Evolutionary conservation across 1,140 invertebrate species (phyloP).

Genomic region (Samia ricini): DNA sequence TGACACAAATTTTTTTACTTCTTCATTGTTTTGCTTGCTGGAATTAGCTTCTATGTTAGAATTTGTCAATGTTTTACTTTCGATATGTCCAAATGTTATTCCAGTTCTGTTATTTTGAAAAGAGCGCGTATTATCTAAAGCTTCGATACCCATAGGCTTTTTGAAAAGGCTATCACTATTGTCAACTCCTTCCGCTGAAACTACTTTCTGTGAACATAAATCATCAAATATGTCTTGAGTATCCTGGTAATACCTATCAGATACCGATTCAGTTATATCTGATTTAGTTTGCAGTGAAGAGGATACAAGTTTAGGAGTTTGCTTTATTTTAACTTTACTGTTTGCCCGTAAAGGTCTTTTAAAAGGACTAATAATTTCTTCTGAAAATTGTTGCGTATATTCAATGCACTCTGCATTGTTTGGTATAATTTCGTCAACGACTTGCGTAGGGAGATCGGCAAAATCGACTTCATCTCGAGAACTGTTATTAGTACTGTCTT

Average conservation of each 20-base stretch:
- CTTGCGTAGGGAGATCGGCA: constrained; percentile 44
- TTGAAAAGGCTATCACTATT: neutral
- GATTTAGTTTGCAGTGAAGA: constrained; percentile 20
- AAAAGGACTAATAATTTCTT: constrained; percentile 33
- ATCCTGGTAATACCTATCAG: constrained; percentile 50
- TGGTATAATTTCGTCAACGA: constrained; percentile 23
- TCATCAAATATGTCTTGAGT: constrained; percentile 64
- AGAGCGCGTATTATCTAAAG: neutral
- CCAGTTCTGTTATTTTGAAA: neutral
- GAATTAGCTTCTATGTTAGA: neutral
- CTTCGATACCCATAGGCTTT: neutral
- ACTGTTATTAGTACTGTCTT: neutral
- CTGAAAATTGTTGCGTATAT: constrained; percentile 7
- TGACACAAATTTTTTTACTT: constrained; percentile 26
- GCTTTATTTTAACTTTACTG: constrained; percentile 32
- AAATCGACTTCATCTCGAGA: constrained; percentile 16
- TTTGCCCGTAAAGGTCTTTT: constrained; percentile 47
- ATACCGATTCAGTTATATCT: constrained; percentile 23
- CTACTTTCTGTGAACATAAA: constrained; percentile 49
- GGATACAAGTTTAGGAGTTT: constrained; percentile 15
- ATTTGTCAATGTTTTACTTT: neutral
- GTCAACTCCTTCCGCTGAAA: constrained; percentile 3
- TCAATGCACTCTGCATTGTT: constrained; percentile 4
- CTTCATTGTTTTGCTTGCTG: constrained; percentile 18
- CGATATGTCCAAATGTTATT: neutral